These are phyloP conservation scores for Bathybates hornii DNA, from an alignment of 2,113 vertebrate species.

Conservation along the genomic window DNA sequence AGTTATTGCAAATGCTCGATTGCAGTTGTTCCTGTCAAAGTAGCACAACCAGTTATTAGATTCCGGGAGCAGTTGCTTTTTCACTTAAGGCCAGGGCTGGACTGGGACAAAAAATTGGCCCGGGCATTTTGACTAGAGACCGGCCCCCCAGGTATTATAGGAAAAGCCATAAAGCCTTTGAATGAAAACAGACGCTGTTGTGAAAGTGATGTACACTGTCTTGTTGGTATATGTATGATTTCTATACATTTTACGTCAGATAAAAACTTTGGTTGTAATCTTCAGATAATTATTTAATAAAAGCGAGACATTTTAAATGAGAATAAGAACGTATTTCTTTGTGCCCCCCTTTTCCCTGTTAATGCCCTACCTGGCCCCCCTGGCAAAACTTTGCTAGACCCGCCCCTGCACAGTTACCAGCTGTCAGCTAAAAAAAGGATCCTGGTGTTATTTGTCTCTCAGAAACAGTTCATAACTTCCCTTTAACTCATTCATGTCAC, in stretches of 20 bases:
- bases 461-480: no score
- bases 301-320: not conserved
- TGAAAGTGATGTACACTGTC: not conserved
- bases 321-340: fast-evolving
- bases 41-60: not conserved
- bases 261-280: not conserved
- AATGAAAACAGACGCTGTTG: not conserved
- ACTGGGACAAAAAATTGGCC: not conserved
- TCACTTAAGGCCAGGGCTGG: not conserved
- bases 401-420: no score
- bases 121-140: not conserved
- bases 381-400: no score
- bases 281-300: not conserved
- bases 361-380: not conserved
- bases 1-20: not conserved
- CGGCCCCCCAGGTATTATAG: not conserved
- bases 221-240: not conserved
- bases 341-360: not conserved
- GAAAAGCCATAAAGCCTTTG: not conserved
- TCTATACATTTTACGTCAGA: not conserved
- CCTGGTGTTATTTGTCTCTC: no score
- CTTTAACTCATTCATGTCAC: no score
- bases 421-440: no score
- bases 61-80: not conserved
- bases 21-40: not conserved